Percentiles rank a stretch among this genome's conserved stretches.
Conservation (phyloP, 2,888 invertebrate genomes). For the Oxyscelio sp. region DNA sequence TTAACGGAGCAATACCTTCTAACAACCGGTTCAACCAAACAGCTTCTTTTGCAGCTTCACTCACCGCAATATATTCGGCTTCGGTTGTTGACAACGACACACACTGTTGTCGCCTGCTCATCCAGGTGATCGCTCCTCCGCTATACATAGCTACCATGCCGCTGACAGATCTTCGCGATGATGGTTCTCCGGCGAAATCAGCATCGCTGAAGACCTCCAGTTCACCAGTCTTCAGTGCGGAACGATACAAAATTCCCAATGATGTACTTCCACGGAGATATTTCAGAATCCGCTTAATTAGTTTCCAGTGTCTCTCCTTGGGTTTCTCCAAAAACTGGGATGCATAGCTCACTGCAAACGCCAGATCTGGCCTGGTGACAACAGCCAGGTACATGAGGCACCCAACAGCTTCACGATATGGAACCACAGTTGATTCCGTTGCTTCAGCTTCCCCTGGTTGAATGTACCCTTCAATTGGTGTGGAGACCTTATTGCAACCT, state of each 20-base stretch:
- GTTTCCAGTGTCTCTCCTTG: slow-evolving; percentile 31
- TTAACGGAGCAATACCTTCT: background rate
- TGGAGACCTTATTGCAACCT: slow-evolving; percentile 17
- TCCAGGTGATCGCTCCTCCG: slow-evolving; percentile 34
- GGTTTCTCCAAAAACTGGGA: slow-evolving; percentile 30
- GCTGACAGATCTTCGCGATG: slow-evolving; percentile 18
- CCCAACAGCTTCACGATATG: slow-evolving; percentile 53
- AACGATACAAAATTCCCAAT: slow-evolving; percentile 20
- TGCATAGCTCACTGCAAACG: slow-evolving; percentile 34
- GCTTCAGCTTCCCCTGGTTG: slow-evolving; percentile 2
- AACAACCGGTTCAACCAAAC: slow-evolving; percentile 32
- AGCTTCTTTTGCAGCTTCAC: slow-evolving; percentile 47
- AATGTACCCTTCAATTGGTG: slow-evolving; percentile 31
- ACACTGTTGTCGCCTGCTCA: slow-evolving; percentile 25
- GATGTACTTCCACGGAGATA: background rate
- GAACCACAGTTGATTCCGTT: background rate
- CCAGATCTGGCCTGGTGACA: slow-evolving; percentile 31
- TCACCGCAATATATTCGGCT: slow-evolving; percentile 40
- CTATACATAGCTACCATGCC: slow-evolving; percentile 23
- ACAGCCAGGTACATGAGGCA: slow-evolving; percentile 47
- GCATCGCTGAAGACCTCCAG: slow-evolving; percentile 42
- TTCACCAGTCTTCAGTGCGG: background rate
- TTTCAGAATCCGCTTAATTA: slow-evolving; percentile 24
- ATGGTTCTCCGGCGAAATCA: slow-evolving; percentile 35
- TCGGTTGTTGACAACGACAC: slow-evolving; percentile 36